Evolutionary conservation across 2,797 vertebrate genomes (phyloP).

Genomic region (Pipistrellus pygmaeus): DNA sequence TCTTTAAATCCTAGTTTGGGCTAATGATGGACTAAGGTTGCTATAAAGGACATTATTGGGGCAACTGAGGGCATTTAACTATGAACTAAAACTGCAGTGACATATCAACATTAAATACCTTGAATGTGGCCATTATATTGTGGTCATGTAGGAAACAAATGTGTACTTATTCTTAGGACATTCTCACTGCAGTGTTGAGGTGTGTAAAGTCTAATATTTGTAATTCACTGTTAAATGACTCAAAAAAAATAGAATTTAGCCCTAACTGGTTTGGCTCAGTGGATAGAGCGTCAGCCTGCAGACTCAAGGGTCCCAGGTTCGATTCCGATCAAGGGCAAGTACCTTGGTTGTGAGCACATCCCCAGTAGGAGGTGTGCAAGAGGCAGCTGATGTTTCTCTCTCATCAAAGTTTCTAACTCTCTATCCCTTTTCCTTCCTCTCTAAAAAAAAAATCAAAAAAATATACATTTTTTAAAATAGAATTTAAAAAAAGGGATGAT

Average conservation of each 20-base stretch:
- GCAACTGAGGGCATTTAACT: not conserved
- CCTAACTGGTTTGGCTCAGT: too few relatives aligned
- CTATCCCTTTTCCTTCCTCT: too few relatives aligned
- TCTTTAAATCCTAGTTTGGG: not conserved
- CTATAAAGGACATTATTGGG: not conserved
- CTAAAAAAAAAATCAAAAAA: too few relatives aligned
- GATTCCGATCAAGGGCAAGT: too few relatives aligned
- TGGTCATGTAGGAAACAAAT: not conserved
- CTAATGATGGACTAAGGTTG: not conserved
- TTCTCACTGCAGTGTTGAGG: not conserved
- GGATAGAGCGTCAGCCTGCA: too few relatives aligned
- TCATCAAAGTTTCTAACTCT: too few relatives aligned
- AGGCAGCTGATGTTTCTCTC: too few relatives aligned
- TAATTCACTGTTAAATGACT: not conserved
- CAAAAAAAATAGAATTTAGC: not conserved
- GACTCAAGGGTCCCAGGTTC: too few relatives aligned
- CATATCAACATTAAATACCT: not conserved
- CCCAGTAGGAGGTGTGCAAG: too few relatives aligned
- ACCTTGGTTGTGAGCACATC: too few relatives aligned
- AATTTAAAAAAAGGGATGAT: not conserved
- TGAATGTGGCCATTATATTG: constrained; percentile 6
- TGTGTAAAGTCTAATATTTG: constrained; percentile 15
- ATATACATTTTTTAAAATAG: not conserved
- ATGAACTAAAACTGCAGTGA: not conserved
- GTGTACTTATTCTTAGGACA: not conserved